Evolutionary conservation across 1,140 invertebrate species (phyloP).

Genomic region (Vanessa atalanta): DNA sequence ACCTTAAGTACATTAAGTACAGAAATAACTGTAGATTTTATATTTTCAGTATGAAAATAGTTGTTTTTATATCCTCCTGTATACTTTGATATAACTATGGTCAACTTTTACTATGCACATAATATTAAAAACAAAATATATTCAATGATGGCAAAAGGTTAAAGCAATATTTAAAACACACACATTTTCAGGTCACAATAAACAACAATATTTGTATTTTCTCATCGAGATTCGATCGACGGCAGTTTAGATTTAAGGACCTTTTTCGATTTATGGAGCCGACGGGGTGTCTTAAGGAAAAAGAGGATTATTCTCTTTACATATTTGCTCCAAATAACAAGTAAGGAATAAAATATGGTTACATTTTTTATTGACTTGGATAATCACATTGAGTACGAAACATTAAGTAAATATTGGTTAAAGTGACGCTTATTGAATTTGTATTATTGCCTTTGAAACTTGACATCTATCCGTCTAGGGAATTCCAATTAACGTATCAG

Average conservation of each 20-base stretch:
- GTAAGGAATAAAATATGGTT: constrained; percentile 77
- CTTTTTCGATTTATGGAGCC: constrained; percentile 87
- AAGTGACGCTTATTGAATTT: constrained; percentile 20
- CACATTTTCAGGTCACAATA: constrained; percentile 65
- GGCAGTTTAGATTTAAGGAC: constrained; percentile 79
- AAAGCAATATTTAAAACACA: neutral
- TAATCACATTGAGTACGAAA: constrained; percentile 20
- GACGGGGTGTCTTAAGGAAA: constrained; percentile 90
- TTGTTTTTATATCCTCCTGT: too few relatives aligned
- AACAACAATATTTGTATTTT: constrained; percentile 71
- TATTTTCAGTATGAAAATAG: too few relatives aligned
- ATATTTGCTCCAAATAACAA: constrained; percentile 91
- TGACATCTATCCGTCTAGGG: constrained; percentile 28
- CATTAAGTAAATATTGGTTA: constrained; percentile 24
- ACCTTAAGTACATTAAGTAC: neutral
- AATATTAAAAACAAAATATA: neutral
- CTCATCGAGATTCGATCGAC: constrained; percentile 64
- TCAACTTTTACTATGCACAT: too few relatives aligned
- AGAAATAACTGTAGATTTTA: too few relatives aligned
- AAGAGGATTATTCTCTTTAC: constrained; percentile 93
- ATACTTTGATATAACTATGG: too few relatives aligned
- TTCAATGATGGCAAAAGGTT: too few relatives aligned
- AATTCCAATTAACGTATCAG: constrained; percentile 41
- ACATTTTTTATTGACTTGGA: constrained; percentile 29
- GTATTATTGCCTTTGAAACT: constrained; percentile 31